Evolutionary conservation across 2,113 vertebrate genomes (phyloP), one percentile per base, ranked within the genome.

Genomic region (Psilopsiagon aymara): DNA sequence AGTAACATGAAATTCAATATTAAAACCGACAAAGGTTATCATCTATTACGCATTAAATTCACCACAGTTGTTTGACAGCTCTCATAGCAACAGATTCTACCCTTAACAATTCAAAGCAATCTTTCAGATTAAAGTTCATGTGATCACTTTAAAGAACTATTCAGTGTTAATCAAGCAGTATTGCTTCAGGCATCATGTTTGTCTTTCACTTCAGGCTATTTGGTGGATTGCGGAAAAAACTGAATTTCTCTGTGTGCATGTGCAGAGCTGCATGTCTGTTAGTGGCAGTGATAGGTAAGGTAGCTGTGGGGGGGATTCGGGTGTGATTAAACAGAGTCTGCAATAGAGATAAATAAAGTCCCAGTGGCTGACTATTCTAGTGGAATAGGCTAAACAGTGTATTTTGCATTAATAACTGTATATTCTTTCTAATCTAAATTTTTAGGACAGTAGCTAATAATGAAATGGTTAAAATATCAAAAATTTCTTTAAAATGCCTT

Each of bases 31-130:
- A 98, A 98, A 98, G 97, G 96, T 98, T 98, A 98, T 98, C 98
- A 98, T 98, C 97, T 98, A 98, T 98, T 98, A 97, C 98, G 97
- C 97, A 97, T 97, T 98, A 98, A 98, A 99, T 99, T 98, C 98
- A 98, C 97, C 31, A 76, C 83, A 76, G 92, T 95, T 97, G 97
- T 98, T 97, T 98, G 98, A 98, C 97, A 98, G 98, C 95, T 98
- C 98, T 98, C 97, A 92, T 86, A 96, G 97, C 96, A 96, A 93
- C 95, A 97, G 97, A 97, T 85, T 87, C 92, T 81, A 98, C 95
- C 96, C 94, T 96, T 96, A 98, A 98, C 95, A 96, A 97, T 97
- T 98, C 97, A 94, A 95, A 97, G 95, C 92, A 76, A 79, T 97
- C 86, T 96, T 97, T 97, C 92, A 95, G 94, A 97, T 97, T 90